Evolutionary conservation across 2,888 invertebrate species (phyloP), one percentile per base, ranked within the genome.

Genomic region (Lasioglossum malachurum): DNA sequence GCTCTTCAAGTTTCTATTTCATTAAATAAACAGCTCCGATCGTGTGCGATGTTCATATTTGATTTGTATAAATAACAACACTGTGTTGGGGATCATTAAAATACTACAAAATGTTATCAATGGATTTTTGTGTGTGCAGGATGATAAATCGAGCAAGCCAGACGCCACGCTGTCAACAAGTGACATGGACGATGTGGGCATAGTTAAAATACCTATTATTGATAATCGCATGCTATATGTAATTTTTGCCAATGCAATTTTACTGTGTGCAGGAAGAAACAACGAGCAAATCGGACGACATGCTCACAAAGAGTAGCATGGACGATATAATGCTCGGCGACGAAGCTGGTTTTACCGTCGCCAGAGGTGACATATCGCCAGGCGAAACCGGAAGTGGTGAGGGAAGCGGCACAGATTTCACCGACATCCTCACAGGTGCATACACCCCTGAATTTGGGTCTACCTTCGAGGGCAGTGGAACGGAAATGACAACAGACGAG

Each of bases 311-410:
- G 57, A 90, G 73, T 23, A 90, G 90, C 73, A 74, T 89, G 12
- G 89, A 93, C n/a, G 94, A 94, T 8, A 88, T 82, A 57, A 95
- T 95, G 95, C 92, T 93, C 78, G 94, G 94, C 73, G 95, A 95
- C 69, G 87, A 74, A 0, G 78, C 71, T n/a, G 57, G 57, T 57
- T 3, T 12, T 23, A n/a, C 57, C 2, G 57, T 53, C n/a, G 86
- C 76, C 31, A 92, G 91, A 69, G 95, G 95, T 19, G 95, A 95
- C 76, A 93, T 94, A 74, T 86, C 93, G 27, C 89, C 92, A 0
- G 91, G 92, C 1, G 93, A 93, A 14, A 83, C 82, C 3, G 94
- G 93, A 72, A 94, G 93, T 78, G 94, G 93, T 14, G 91, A 90
- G 46, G 90, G 92, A 31, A 93, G 91, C 64, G 91, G 91, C 46